Evolutionary conservation across 2,888 invertebrate species (phyloP).

Genomic region (Drosophila borealis): DNA sequence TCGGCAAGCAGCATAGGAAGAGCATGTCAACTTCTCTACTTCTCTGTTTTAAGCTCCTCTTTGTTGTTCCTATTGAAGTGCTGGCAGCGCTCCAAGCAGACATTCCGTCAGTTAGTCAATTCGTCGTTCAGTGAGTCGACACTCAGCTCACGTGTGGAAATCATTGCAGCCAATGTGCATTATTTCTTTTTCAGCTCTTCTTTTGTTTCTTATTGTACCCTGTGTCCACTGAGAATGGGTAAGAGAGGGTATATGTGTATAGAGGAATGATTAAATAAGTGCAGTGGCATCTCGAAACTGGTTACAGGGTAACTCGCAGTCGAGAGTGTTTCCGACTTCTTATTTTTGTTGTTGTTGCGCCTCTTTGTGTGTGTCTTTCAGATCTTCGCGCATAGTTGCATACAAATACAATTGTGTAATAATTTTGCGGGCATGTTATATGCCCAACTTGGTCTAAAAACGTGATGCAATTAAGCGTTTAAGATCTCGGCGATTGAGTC

Average conservation of each 20-base stretch:
- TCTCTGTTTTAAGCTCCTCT: not conserved
- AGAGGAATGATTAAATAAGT: too few relatives aligned
- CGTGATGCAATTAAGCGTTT: constrained; percentile 79
- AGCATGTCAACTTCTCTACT: not conserved
- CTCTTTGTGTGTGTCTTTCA: constrained; percentile 12
- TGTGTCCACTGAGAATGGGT: not conserved
- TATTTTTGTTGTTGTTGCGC: not conserved
- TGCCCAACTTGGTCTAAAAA: constrained; percentile 74
- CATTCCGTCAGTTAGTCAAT: constrained; percentile 53
- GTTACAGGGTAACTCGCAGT: too few relatives aligned
- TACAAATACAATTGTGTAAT: constrained; percentile 71
- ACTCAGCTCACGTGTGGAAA: constrained; percentile 70
- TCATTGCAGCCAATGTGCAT: constrained; percentile 71
- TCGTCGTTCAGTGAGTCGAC: constrained; percentile 31
- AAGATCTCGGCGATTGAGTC: constrained; percentile 54
- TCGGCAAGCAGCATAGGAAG: not conserved
- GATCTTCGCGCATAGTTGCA: constrained; percentile 32
- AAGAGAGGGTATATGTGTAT: not conserved
- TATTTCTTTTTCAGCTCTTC: constrained; percentile 45
- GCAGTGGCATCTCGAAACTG: too few relatives aligned
- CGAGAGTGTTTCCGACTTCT: too few relatives aligned
- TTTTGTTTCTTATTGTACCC: constrained; percentile 23
- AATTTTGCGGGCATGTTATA: constrained; percentile 52
- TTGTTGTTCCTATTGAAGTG: not conserved
- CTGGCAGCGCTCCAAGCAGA: not conserved